These are phyloP conservation scores for Eulemur mongoz DNA, from an alignment of 2,797 vertebrate species.

Conservation along the genomic window DNA sequence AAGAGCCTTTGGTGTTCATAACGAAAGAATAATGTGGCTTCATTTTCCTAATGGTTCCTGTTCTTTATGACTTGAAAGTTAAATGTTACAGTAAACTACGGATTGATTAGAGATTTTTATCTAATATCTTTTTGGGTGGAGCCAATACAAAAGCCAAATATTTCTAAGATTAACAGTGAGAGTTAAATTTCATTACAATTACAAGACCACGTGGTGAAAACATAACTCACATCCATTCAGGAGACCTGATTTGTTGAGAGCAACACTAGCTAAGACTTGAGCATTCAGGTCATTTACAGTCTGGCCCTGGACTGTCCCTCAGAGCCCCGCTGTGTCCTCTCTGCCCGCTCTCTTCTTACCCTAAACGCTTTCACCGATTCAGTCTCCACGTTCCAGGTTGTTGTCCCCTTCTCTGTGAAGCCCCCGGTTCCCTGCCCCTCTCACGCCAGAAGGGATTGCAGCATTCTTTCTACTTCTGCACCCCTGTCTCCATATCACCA, in stretches of 20 bases:
- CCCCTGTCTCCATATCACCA: too few relatives aligned
- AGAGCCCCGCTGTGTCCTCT: not conserved
- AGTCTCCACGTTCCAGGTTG: not conserved
- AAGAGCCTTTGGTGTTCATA: not conserved
- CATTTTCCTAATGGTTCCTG: constrained; percentile 23
- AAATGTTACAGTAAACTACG: not conserved
- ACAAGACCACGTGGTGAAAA: not conserved
- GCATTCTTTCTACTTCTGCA: not conserved
- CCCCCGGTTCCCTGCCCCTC: not conserved
- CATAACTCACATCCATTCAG: constrained; percentile 38
- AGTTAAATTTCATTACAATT: constrained; percentile 9
- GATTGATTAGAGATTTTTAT: not conserved
- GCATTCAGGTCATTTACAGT: not conserved
- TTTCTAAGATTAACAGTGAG: not conserved
- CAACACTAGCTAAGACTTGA: not conserved
- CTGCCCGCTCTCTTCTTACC: not conserved
- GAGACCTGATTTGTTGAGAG: not conserved
- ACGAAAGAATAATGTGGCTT: constrained; percentile 38
- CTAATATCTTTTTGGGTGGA: not conserved
- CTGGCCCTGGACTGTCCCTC: not conserved
- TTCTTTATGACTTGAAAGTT: not conserved
- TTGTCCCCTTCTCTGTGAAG: not conserved
- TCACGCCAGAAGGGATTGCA: not conserved
- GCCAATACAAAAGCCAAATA: not conserved
- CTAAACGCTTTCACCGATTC: not conserved